phyloP scores from a whole-genome alignment of 1,140 invertebrate genomes.

The Oryzaephilus surinamensis region DNA sequence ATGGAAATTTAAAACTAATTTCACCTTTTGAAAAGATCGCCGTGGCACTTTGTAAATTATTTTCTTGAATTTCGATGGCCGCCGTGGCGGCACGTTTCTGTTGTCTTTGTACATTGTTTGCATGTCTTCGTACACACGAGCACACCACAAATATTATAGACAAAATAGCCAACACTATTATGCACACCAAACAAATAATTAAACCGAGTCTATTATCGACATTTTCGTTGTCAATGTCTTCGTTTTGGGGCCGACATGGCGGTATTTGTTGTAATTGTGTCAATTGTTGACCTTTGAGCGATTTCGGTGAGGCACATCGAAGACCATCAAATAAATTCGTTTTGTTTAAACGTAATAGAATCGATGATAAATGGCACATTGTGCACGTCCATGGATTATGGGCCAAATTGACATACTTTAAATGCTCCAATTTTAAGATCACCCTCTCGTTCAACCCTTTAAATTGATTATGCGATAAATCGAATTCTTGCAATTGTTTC shows the following conservation, averaged over 20 bases:
- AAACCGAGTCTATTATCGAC: constrained; percentile 14
- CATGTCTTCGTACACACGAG: constrained; percentile 26
- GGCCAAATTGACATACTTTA: constrained; percentile 42
- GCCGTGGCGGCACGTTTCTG: constrained; percentile 17
- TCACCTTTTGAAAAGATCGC: constrained; percentile 33
- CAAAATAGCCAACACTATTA: constrained; percentile 25
- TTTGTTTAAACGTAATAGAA: constrained; percentile 37
- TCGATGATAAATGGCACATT: constrained; percentile 45
- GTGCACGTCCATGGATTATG: constrained; percentile 57
- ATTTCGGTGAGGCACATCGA: constrained; percentile 30
- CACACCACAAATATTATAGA: constrained; percentile 30
- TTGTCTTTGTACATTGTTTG: constrained; percentile 10
- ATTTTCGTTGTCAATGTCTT: constrained; percentile 8
- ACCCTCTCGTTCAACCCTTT: constrained; percentile 44
- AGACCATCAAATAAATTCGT: constrained; percentile 26
- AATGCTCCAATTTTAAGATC: constrained; percentile 42
- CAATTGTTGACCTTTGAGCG: constrained; percentile 23
- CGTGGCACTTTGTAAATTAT: constrained; percentile 4
- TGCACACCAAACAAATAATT: constrained; percentile 12
- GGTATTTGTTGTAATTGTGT: background rate
- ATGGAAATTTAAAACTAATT: constrained; percentile 36
- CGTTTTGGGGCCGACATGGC: constrained; percentile 12
- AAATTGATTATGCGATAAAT: constrained; percentile 51
- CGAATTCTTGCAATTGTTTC: constrained; percentile 44
- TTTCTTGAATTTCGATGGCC: constrained; percentile 13